Evolutionary conservation across 2,888 invertebrate species (phyloP), one percentile per base, ranked within the genome.

Genomic region (Pogonocherus hispidulus): DNA sequence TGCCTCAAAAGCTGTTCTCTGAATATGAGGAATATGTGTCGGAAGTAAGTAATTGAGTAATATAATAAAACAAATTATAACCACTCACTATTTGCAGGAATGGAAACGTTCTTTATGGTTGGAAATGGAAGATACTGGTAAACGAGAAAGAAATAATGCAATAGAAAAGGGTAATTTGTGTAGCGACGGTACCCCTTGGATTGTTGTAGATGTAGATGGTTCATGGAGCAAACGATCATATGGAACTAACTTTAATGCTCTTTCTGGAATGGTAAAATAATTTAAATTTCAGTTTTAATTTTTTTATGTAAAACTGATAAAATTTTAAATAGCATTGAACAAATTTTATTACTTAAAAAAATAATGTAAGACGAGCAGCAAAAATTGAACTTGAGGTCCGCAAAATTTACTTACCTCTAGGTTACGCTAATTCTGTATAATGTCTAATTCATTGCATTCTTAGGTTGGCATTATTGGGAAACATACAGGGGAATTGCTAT

Each of bases 401-500:
- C n/a, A n/a, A n/a, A n/a, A n/a, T n/a, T n/a, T n/a, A n/a, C n/a
- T n/a, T n/a, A n/a, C n/a, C n/a, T n/a, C n/a, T n/a, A n/a, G n/a
- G n/a, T n/a, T n/a, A 44, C 2, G 18, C 2, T 14, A 14, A 18
- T 44, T 18, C 6, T 44, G 11, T 44, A 14, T 14, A 44, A 4
- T 14, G 44, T 11, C 32, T 9, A 9, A 32, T 0, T 32, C 32
- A 11, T n/a, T n/a, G n/a, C n/a, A n/a, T n/a, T n/a, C n/a, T n/a
- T n/a, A n/a, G n/a, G n/a, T n/a, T n/a, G n/a, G n/a, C n/a, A n/a
- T n/a, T n/a, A n/a, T n/a, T n/a, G n/a, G n/a, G n/a, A n/a, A n/a
- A n/a, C n/a, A 41, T 41, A 75, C 70, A 9, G 49, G 47, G 18
- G 52, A 74, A 56, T 11, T 75, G 8, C 16, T 74, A 23, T 74